Conservation (phyloP, 2,113 vertebrate species). For the Dromiciops gliroides region DNA sequence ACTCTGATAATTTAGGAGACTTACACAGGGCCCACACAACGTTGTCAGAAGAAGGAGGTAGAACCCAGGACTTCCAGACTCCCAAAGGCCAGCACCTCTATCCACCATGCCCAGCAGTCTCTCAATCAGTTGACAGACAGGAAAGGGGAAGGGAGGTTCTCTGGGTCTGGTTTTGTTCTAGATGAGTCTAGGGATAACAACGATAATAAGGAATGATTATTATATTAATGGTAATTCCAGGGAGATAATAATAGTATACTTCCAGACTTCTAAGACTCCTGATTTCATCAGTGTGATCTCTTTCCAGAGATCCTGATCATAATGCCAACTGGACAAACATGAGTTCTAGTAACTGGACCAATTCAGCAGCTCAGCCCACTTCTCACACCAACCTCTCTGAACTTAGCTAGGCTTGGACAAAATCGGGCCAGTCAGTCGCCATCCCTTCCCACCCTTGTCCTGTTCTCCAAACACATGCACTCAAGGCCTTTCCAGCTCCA, state of each 20-base stretch:
- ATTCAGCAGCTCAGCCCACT: background rate
- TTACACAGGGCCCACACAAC: background rate
- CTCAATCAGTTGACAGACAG: background rate
- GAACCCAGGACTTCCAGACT: background rate
- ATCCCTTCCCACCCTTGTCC: background rate
- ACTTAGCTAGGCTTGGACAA: background rate
- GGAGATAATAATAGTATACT: background rate
- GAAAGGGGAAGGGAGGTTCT: background rate
- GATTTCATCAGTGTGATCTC: background rate
- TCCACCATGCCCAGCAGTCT: background rate
- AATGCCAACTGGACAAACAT: background rate
- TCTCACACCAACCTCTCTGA: background rate
- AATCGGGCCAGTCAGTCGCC: background rate
- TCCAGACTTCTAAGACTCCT: background rate
- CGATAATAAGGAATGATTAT: background rate
- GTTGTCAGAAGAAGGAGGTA: background rate
- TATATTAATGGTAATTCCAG: background rate
- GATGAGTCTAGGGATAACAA: background rate
- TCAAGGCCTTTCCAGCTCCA: background rate
- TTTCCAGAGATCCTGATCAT: background rate
- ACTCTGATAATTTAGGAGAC: background rate
- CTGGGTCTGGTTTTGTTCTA: background rate
- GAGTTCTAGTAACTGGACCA: background rate
- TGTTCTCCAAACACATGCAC: background rate
- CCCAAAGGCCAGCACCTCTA: background rate